phyloP scores from a whole-genome alignment of 2,888 invertebrate genomes.

The Enoplolaimus lenunculus region DNA sequence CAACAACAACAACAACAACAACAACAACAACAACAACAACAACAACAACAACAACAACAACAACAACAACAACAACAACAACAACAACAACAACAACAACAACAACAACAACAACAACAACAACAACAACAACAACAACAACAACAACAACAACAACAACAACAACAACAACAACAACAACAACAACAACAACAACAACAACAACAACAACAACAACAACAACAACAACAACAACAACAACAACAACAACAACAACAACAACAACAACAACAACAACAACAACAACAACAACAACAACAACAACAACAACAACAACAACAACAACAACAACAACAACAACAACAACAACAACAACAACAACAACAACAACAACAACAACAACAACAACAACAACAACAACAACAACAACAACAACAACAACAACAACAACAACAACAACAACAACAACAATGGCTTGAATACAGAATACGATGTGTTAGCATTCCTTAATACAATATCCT shows the following conservation, averaged over 20 bases:
- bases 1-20: constrained; percentile 18
- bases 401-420: constrained; percentile 17
- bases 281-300: constrained; percentile 18
- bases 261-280: constrained; percentile 18
- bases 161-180: constrained; percentile 18
- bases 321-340: constrained; percentile 18
- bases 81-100: constrained; percentile 18
- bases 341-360: constrained; percentile 18
- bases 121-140: constrained; percentile 18
- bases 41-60: constrained; percentile 18
- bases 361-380: constrained; percentile 18
- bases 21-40: constrained; percentile 18
- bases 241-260: constrained; percentile 18
- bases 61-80: constrained; percentile 18
- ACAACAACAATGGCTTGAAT: constrained; percentile 7
- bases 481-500: too few species aligned
- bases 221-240: constrained; percentile 18
- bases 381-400: constrained; percentile 18
- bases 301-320: constrained; percentile 17
- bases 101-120: constrained; percentile 18
- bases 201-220: constrained; percentile 18
- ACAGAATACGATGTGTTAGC: too few species aligned
- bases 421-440: constrained; percentile 18
- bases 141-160: constrained; percentile 18
- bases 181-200: constrained; percentile 18